Percentiles rank a stretch among this genome's conserved stretches.
Evolutionary conservation across 2,888 invertebrate genomes (phyloP).

Genomic region (Drosophila tripunctata): DNA sequence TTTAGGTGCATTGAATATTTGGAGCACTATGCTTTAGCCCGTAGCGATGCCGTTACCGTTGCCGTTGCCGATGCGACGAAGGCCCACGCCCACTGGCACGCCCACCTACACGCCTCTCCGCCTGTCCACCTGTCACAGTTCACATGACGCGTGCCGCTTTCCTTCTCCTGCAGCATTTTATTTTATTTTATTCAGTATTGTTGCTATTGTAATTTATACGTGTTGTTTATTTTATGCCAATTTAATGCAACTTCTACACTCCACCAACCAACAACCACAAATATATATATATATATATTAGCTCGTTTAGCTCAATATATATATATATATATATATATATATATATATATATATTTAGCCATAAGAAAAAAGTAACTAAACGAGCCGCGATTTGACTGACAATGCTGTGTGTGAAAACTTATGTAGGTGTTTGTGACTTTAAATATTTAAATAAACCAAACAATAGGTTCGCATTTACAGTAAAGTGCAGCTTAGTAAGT

Average conservation of each 20-base stretch:
- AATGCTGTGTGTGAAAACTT: constrained; percentile 3
- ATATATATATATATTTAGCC: no score
- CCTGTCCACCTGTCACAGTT: constrained; percentile 61
- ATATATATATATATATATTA: no score
- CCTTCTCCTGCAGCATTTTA: constrained; percentile 21
- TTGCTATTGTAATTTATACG: constrained; percentile 69
- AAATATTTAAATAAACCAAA: no score
- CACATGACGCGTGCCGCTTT: constrained; percentile 52
- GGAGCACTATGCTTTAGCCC: background rate
- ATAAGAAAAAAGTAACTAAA: constrained; percentile 39
- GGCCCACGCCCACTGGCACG: constrained; percentile 1
- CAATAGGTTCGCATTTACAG: constrained; percentile 36
- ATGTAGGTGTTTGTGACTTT: constrained; percentile 6
- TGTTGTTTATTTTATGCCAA: constrained; percentile 78
- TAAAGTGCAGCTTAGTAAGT: constrained; percentile 38
- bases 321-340: background rate
- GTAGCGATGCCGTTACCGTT: no score
- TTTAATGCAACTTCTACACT: constrained; percentile 67
- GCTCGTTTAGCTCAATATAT: no score
- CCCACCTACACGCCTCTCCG: no score
- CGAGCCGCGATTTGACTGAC: constrained; percentile 51
- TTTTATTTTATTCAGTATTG: constrained; percentile 39
- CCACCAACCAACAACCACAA: constrained; percentile 4
- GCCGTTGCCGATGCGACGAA: background rate
- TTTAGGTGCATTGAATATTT: constrained; percentile 1